Evolutionary conservation across 2,888 invertebrate species (phyloP).

Genomic region (Corbicula japonica): DNA sequence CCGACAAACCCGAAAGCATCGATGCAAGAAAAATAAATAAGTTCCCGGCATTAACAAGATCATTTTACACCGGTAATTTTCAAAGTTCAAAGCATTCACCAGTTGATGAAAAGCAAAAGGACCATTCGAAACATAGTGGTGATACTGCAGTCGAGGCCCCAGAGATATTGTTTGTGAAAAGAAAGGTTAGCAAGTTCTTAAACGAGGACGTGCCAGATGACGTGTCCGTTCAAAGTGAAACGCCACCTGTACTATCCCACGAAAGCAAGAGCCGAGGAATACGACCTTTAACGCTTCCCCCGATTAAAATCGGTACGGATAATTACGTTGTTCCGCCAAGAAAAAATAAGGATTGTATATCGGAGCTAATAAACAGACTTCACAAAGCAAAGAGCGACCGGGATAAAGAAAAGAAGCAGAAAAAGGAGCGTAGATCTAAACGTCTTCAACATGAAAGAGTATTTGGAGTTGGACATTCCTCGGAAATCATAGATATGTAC

Average conservation of each 20-base stretch:
- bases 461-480: constrained; percentile 12
- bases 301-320: constrained; percentile 59
- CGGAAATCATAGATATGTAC: too few species aligned
- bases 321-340: constrained; percentile 7
- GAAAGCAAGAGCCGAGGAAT: constrained; percentile 4
- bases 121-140: background rate
- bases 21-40: background rate
- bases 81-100: constrained; percentile 5
- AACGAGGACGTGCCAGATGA: constrained; percentile 59
- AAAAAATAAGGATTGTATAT: constrained; percentile 43
- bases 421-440: constrained; percentile 50
- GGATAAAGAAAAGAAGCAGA: constrained; percentile 40
- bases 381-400: constrained; percentile 45
- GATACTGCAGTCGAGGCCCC: background rate
- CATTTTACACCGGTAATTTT: constrained; percentile 56
- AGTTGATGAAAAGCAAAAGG: background rate
- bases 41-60: constrained; percentile 24
- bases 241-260: background rate
- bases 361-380: constrained; percentile 45
- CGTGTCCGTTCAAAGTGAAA: constrained; percentile 41
- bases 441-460: constrained; percentile 53
- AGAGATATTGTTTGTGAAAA: constrained; percentile 43
- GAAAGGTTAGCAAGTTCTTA: constrained; percentile 58
- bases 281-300: constrained; percentile 62
- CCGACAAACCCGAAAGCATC: background rate